phyloP scores from a whole-genome alignment of 2,888 invertebrate genomes.

The Sesia apiformis region DNA sequence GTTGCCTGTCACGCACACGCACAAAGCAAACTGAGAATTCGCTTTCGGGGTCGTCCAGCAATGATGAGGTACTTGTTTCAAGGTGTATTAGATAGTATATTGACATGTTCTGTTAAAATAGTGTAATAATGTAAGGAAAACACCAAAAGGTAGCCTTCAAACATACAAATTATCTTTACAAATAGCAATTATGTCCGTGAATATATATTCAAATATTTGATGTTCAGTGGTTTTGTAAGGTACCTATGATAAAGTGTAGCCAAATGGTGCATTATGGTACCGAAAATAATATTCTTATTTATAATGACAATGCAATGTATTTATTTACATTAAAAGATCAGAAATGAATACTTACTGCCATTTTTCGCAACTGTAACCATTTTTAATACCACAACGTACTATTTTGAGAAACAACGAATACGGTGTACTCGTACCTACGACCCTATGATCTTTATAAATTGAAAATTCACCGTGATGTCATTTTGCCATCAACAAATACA shows the following conservation, averaged over 20 bases:
- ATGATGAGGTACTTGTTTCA: conserved; percentile 24
- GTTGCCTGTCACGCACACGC: conserved; percentile 52
- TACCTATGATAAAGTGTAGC: background rate
- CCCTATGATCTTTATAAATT: too few relatives aligned
- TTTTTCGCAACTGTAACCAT: too few relatives aligned
- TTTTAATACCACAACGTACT: too few relatives aligned
- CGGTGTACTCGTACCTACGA: too few relatives aligned
- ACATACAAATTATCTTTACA: conserved; percentile 12
- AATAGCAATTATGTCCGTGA: background rate
- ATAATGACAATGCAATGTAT: too few relatives aligned
- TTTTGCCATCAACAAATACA: too few relatives aligned
- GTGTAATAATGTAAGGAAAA: conserved; percentile 55
- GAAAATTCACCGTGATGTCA: too few relatives aligned
- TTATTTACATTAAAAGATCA: too few relatives aligned
- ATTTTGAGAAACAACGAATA: too few relatives aligned
- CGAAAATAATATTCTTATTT: too few relatives aligned
- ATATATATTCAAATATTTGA: background rate
- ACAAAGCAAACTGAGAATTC: conserved; percentile 41
- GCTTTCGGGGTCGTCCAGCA: conserved; percentile 52
- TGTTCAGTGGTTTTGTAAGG: background rate
- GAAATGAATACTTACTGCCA: too few relatives aligned
- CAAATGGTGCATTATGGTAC: too few relatives aligned
- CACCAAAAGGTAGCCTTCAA: conserved; percentile 63
- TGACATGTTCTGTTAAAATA: conserved; percentile 11
- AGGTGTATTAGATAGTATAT: conserved; percentile 15